phyloP scores from a whole-genome alignment of 2,113 vertebrate species.

The Phasianus colchicus region DNA sequence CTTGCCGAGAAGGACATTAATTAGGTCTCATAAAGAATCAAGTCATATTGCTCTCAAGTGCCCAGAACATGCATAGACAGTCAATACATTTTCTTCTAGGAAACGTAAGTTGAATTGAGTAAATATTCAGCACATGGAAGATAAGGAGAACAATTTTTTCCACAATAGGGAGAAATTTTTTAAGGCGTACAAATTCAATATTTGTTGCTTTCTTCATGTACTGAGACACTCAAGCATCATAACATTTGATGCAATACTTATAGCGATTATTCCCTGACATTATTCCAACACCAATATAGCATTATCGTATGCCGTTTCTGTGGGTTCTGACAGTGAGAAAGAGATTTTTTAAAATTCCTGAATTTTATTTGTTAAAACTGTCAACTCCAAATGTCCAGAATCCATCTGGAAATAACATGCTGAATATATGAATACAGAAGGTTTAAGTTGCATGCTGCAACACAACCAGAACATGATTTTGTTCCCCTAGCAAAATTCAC shows the following conservation, averaged over 20 bases:
- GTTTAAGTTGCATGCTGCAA: not conserved
- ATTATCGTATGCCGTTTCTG: not conserved
- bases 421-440: not conserved
- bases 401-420: not conserved
- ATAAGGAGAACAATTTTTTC: not conserved
- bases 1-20: not conserved
- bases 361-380: not conserved
- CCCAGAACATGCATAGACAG: not conserved
- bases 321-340: not conserved
- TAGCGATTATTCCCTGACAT: not conserved
- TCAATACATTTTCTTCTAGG: not conserved
- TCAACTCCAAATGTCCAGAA: not conserved
- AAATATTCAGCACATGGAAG: not conserved
- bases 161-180: not conserved
- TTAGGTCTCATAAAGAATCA: not conserved
- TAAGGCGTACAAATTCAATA: not conserved
- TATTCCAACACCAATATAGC: not conserved
- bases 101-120: not conserved
- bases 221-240: not conserved
- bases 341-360: not conserved
- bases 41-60: not conserved
- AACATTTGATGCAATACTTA: not conserved
- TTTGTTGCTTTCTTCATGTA: not conserved
- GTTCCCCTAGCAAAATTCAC: not conserved
- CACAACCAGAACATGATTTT: not conserved